Evolutionary conservation across 2,113 vertebrate genomes (phyloP), one percentile per base, ranked within the genome.

Genomic region (Xiphophorus hellerii): DNA sequence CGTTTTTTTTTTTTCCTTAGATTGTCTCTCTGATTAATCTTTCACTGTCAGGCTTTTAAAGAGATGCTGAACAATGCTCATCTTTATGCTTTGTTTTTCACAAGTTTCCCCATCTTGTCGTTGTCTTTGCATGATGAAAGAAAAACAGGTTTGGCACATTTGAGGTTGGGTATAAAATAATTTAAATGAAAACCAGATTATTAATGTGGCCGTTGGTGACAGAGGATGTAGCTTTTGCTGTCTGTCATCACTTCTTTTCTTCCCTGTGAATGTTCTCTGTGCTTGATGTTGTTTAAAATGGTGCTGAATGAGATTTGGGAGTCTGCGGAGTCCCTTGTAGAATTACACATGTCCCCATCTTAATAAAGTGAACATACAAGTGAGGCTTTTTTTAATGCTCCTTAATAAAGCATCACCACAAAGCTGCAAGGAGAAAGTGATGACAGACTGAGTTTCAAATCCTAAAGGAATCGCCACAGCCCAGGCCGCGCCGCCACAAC

Each of bases 251-350:
- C 15, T 62, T 5, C 30, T 74, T n/a, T 62, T 5, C 30, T 77
- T n/a, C 5, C 44, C 44, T 67, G 15, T 30, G 12, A 35, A 58
- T 74, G 72, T 72, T 20, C 11, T n/a, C 6, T 28, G 42, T 71
- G 69, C 35, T 13, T 35, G 35, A 12, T 48, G 3, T 25, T 48
- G 27, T 39, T 48, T n/a, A 72, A 62, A 29, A 42, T 42, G 14
- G 58, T 30, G n/a, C 35, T 35, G 48, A 73, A 62, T 79, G 64
- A 68, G 70, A 73, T 79, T 29, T 68, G 70, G 77, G 70, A 79
- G 31, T 54, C 42, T 73, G 0, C 6, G 3, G 17, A 78, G 70
- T 37, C 60, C 63, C 70, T 78, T 30, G 31, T 67, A 28, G 64
- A 73, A 33, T 20, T 12, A 28, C 37, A 62, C 35, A 22, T 44